Evolutionary conservation across 1,140 invertebrate genomes (phyloP), one percentile per base, ranked within the genome.

Genomic region (Neotoxoptera formosana): DNA sequence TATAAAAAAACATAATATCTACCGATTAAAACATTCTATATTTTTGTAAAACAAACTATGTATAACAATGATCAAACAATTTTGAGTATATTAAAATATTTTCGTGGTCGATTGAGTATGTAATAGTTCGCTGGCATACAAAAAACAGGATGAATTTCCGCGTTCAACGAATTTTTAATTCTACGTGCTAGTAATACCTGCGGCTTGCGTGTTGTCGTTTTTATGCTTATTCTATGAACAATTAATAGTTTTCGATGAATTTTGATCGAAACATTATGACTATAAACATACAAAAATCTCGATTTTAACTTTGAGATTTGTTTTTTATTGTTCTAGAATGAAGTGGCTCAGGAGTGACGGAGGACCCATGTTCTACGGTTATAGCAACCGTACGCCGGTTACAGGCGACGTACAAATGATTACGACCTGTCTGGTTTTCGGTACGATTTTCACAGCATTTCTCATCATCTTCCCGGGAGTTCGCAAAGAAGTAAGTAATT

Each of bases 401-500:
- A 98, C 97, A 25, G 98, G 98, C 7, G 99, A 99, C 95, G 97
- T 98, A 48, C 97, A 97, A 45, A 96, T 97, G 94, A 97, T 99
- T 94, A 97, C 97, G 81, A 97, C 99, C 91, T 97, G 98, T 91
- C 96, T 99, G 84, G 96, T 98, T 84, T 99, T 99, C 95, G 96
- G 97, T 94, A 99, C 98, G 92, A 96, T 99, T 93, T 99, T 98
- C 95, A 95, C 98, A 87, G 98, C 98, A 51, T 98, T 99, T 95
- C 96, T 99, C 94, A 97, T 99, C 94, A 97, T 99, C 94, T 98
- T 99, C 95, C 98, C 98, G 76, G 99, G 98, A 93, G 98, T 99
- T 94, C 96, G 98, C 94, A 99, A 98, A 96, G 98, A 99, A 97
- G 98, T 99, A 95, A 93, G 94, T 94, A 87, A 76, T 76, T n/a